Evolutionary conservation across 2,888 invertebrate species (phyloP).

Genomic region (Branchinecta sandiegonensis): DNA sequence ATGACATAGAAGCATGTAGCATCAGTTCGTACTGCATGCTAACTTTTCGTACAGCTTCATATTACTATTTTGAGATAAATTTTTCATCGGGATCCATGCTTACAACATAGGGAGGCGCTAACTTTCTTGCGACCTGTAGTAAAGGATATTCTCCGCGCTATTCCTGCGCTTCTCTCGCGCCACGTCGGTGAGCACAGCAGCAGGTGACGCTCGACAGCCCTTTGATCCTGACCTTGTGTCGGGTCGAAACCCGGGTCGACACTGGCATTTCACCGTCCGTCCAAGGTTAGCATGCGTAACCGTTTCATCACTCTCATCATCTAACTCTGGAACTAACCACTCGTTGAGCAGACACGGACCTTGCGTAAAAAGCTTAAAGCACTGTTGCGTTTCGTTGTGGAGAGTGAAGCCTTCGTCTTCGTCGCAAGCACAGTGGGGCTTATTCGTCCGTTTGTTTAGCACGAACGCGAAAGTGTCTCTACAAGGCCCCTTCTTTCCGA

Average conservation of each 20-base stretch:
- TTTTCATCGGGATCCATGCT: too few species aligned
- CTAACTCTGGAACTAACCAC: slow-evolving; percentile 45
- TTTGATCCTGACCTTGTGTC: neutral
- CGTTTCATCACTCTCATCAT: neutral
- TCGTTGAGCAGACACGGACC: slow-evolving; percentile 60
- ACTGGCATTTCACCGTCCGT: slow-evolving; percentile 3
- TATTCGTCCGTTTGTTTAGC: slow-evolving; percentile 25
- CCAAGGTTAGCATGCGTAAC: neutral
- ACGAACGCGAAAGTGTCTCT: slow-evolving; percentile 25
- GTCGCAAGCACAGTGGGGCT: slow-evolving; percentile 39
- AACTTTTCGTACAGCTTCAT: too few species aligned
- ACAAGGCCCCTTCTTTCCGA: slow-evolving; percentile 28
- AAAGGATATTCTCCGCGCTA: too few species aligned
- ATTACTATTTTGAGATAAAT: too few species aligned
- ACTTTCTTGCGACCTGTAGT: too few species aligned
- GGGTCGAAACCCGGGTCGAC: neutral
- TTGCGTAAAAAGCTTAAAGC: slow-evolving; percentile 57
- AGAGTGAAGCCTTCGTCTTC: slow-evolving; percentile 47
- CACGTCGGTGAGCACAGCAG: neutral
- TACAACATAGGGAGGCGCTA: too few species aligned
- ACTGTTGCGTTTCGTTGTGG: slow-evolving; percentile 45
- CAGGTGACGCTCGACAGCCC: neutral
- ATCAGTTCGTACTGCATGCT: too few species aligned
- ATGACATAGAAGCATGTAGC: too few species aligned
- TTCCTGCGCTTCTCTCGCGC: neutral